Base-by-base conservation (phyloP, 1,140 invertebrate genomes). In the Euwallacea similis region DNA sequence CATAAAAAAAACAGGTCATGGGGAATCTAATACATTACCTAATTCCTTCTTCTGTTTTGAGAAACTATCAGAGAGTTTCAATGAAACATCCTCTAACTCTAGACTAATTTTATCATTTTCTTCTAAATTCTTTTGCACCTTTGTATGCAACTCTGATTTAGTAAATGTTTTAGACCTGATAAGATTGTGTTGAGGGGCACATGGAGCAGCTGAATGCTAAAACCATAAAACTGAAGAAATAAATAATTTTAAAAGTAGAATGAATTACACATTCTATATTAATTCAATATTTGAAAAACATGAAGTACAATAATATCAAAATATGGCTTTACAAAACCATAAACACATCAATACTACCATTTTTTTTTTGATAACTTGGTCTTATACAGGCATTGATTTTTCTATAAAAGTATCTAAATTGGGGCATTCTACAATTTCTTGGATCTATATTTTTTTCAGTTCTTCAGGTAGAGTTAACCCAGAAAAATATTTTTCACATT, bases 21-120 rank as follows among this genome's bases (percentile, higher is more conserved):
- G 8, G 8, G 54, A 15, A 56, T 56, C 10, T 56, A 10, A 84
- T 85, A 90, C 77, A 89, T 88, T 84, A 74, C 89, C 88, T 44
- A 90, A 77, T 77, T 90, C 87, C 68, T 84, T 86, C 75, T 89
- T 90, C 74, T 89, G 88, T 78, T 87, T 83, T 77, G 87, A 84
- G 76, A 89, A 87, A 79, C 85, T 89, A 72, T 88, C 88, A 8
- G 90, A 87, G 50, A 91, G 79, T 81, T 88, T 89, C 50, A 91
- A 80, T 11, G 90, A 91, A 76, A 93, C 91, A 81, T 93, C 90
- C 80, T 93, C 91, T 70, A 93, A 84, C 79, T 90, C 92, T 53
- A 85, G 83, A 75, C 90, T 87, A 72, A 83, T 83, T 66, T 78
- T 72, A 41, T 78, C 72, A 64, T 81, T 86, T 75, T 84, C 84